phyloP scores from a whole-genome alignment of 2,888 invertebrate genomes.

The Hirtodrosophila histrioides region DNA sequence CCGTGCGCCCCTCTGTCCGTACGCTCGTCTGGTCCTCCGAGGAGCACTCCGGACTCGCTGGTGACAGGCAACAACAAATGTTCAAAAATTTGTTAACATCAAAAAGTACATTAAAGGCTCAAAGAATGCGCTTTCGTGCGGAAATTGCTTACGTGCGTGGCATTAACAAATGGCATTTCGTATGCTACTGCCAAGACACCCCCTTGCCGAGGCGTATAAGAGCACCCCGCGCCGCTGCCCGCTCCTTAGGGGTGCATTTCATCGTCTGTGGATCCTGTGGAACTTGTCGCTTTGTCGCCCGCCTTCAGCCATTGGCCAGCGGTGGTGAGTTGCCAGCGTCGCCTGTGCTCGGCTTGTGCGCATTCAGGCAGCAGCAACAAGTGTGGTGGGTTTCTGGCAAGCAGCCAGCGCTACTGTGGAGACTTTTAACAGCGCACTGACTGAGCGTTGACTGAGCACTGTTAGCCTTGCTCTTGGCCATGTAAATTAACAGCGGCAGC shows the following conservation, averaged over 20 bases:
- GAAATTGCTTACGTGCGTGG: constrained; percentile 80
- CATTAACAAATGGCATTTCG: constrained; percentile 73
- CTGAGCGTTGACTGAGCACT: neutral
- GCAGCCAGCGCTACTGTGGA: constrained; percentile 36
- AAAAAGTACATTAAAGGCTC: constrained; percentile 80
- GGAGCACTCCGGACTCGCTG: constrained; percentile 7
- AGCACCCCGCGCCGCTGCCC: constrained; percentile 10
- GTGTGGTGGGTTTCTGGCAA: constrained; percentile 56
- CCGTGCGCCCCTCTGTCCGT: constrained; percentile 4
- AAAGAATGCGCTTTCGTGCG: constrained; percentile 80
- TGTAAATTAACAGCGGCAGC: neutral
- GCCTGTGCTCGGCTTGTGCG: constrained; percentile 46
- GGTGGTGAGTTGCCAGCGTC: constrained; percentile 54
- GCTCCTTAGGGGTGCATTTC: constrained; percentile 39
- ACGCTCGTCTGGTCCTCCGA: constrained; percentile 1
- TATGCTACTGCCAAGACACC: constrained; percentile 10
- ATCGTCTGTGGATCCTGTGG: constrained; percentile 54
- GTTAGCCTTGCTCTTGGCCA: constrained; percentile 10
- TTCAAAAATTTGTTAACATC: constrained; percentile 79
- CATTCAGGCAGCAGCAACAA: constrained; percentile 59
- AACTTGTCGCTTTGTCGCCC: constrained; percentile 71
- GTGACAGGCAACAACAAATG: constrained; percentile 69
- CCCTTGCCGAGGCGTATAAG: constrained; percentile 51
- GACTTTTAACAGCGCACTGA: constrained; percentile 27
- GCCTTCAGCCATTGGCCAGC: constrained; percentile 64